A percentile compares a stretch with the other conserved stretches of the same genome.
Conservation (phyloP, 2,797 vertebrate species). For the Sebastes nivosus region DNA sequence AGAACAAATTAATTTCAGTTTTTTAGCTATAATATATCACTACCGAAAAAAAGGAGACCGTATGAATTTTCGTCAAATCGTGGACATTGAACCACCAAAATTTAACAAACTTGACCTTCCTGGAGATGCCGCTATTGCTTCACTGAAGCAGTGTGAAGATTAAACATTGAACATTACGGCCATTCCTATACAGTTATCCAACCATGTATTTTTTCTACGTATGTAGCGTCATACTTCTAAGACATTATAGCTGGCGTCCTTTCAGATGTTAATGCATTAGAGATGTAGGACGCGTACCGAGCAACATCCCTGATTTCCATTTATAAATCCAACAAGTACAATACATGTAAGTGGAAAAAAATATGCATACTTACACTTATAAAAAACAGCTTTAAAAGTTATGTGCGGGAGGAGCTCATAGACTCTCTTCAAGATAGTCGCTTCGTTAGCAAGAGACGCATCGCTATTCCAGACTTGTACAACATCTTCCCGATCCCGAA, state of each 20-base stretch:
- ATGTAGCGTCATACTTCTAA: too few relatives aligned
- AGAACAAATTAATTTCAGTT: too few relatives aligned
- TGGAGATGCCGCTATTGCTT: too few relatives aligned
- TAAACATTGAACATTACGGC: too few relatives aligned
- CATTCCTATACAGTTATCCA: too few relatives aligned
- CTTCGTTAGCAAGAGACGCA: constrained; percentile 87
- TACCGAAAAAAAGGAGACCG: too few relatives aligned
- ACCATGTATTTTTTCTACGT: too few relatives aligned
- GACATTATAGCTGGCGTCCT: not conserved
- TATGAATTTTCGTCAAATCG: too few relatives aligned
- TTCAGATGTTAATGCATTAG: not conserved
- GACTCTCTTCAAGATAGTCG: constrained; percentile 89
- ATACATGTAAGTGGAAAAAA: not conserved
- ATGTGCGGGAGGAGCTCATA: constrained; percentile 88
- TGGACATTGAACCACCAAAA: too few relatives aligned
- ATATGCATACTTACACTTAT: constrained; percentile 89
- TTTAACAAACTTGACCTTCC: too few relatives aligned
- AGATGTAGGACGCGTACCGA: not conserved
- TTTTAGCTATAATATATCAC: too few relatives aligned
- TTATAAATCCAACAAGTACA: not conserved
- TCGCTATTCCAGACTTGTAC: constrained; percentile 93
- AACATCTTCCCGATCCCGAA: constrained; percentile 91
- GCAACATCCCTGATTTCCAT: not conserved
- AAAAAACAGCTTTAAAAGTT: constrained; percentile 92
- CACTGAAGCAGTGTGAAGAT: too few relatives aligned